Percentiles rank a stretch among this genome's conserved stretches.
Conservation (phyloP, 2,113 vertebrate species). For the Labeo catla region DNA sequence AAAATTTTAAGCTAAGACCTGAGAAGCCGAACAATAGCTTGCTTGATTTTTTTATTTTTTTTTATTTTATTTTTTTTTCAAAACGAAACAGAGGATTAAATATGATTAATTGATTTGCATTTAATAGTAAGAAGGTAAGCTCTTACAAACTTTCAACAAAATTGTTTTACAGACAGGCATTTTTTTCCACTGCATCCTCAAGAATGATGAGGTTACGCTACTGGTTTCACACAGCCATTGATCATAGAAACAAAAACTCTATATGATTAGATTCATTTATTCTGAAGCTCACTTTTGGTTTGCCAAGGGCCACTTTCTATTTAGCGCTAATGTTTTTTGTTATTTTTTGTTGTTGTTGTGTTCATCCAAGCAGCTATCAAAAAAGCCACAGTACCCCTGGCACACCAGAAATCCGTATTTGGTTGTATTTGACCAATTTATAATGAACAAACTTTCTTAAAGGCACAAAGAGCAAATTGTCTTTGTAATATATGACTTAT, state of each 20-base stretch:
- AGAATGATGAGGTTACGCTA: neutral
- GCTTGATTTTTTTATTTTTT: neutral
- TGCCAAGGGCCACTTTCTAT: neutral
- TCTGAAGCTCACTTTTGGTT: neutral
- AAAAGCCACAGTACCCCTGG: neutral
- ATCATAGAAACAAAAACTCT: neutral
- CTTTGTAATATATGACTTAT: neutral
- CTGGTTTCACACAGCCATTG: neutral
- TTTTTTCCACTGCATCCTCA: neutral
- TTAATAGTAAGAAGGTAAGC: neutral
- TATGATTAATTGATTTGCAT: neutral
- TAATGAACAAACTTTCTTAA: neutral
- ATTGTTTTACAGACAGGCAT: neutral
- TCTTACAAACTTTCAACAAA: neutral
- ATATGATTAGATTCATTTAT: neutral
- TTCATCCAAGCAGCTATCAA: neutral
- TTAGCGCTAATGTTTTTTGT: neutral
- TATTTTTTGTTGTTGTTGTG: neutral
- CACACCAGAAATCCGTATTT: neutral
- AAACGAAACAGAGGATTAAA: neutral
- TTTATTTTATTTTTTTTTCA: neutral
- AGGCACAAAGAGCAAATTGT: neutral
- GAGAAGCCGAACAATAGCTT: neutral
- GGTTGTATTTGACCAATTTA: neutral
- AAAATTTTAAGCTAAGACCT: neutral